Evolutionary conservation across 2,797 vertebrate genomes (phyloP).

Genomic region (Benthosema pterotum): DNA sequence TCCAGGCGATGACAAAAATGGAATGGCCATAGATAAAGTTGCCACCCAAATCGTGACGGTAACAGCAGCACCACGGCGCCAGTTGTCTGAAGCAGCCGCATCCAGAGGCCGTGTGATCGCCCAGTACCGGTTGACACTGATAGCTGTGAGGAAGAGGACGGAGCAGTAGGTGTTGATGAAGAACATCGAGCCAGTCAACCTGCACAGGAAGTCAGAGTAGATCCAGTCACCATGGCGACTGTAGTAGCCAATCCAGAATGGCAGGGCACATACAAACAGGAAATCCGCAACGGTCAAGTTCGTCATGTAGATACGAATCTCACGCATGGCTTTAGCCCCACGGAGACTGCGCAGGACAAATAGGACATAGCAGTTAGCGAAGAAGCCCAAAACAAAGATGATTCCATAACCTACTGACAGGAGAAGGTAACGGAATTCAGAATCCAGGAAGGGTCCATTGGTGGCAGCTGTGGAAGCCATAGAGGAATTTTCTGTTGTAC

Average conservation of each 20-base stretch:
- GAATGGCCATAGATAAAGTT: slow-evolving; percentile 68
- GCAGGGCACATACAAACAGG: slow-evolving; percentile 87
- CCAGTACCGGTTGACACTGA: slow-evolving; percentile 94
- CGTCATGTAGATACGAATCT: slow-evolving; percentile 96
- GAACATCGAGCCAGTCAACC: slow-evolving; percentile 86
- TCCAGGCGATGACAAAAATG: slow-evolving; percentile 56
- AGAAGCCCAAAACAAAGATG: slow-evolving; percentile 86
- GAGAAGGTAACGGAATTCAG: slow-evolving; percentile 88
- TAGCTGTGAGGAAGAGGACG: slow-evolving; percentile 89
- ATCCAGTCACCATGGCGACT: slow-evolving; percentile 82
- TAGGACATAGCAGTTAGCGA: slow-evolving; percentile 87
- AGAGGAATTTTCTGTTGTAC: neutral
- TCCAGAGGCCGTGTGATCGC: slow-evolving; percentile 88
- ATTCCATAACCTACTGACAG: slow-evolving; percentile 86
- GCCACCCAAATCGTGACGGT: slow-evolving; percentile 83
- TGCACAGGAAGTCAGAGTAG: slow-evolving; percentile 79
- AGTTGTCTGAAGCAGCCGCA: slow-evolving; percentile 83
- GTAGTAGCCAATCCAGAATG: slow-evolving; percentile 93
- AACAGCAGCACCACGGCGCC: slow-evolving; percentile 81
- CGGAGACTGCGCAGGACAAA: slow-evolving; percentile 87
- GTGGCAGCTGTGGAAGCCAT: fast-evolving
- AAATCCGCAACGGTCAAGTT: slow-evolving; percentile 93
- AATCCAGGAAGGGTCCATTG: slow-evolving; percentile 80
- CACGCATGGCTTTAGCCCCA: slow-evolving; percentile 83
- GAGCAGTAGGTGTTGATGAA: slow-evolving; percentile 94